phyloP scores from a whole-genome alignment of 2,113 vertebrate species.

The Spea bombifrons region DNA sequence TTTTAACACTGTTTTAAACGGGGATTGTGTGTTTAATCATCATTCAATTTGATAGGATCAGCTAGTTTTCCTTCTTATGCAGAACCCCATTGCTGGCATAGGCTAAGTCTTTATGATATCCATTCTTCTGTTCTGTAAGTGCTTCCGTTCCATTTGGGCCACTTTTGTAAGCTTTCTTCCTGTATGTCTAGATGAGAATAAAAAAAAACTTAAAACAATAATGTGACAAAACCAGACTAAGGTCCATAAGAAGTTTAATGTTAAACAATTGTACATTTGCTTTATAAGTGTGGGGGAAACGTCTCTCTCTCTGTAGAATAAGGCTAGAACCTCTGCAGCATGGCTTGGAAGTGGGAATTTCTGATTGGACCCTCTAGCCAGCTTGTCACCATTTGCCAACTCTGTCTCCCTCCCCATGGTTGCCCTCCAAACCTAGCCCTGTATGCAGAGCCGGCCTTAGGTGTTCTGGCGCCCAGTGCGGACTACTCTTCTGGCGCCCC shows the following conservation, averaged over 20 bases:
- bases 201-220: neutral
- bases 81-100: constrained; percentile 62
- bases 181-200: constrained; percentile 68
- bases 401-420: too few species aligned
- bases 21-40: neutral
- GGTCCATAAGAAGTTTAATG: neutral
- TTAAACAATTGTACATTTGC: neutral
- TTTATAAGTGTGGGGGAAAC: too few species aligned
- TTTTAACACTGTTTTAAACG: constrained; percentile 18
- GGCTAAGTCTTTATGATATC: constrained; percentile 68
- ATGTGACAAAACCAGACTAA: neutral
- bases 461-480: too few species aligned
- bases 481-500: too few species aligned
- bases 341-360: too few species aligned
- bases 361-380: too few species aligned
- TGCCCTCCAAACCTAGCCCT: too few species aligned
- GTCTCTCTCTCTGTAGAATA: too few species aligned
- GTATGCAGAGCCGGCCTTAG: too few species aligned
- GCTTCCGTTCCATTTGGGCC: constrained; percentile 46
- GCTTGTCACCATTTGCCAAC: too few species aligned
- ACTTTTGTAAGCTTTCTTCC: constrained; percentile 62
- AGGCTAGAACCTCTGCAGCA: too few species aligned
- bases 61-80: constrained; percentile 71
- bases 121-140: constrained; percentile 66
- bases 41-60: neutral